Conservation (phyloP, 2,888 invertebrate genomes). For the Tetanocera ferruginea region DNA sequence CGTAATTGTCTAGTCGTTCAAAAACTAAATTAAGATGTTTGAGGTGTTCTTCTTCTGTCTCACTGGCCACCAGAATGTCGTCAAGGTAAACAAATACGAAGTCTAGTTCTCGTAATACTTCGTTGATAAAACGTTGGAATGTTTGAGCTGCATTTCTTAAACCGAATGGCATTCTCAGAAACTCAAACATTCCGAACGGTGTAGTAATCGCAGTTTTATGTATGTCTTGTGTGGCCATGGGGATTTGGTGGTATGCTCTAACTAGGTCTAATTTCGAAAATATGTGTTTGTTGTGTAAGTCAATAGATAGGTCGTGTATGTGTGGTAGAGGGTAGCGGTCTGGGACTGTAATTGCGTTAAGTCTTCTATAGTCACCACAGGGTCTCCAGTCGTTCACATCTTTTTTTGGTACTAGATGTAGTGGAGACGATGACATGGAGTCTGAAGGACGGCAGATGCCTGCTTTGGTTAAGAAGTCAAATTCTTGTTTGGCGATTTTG, state of each 20-base stretch:
- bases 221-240: slow-evolving; percentile 32
- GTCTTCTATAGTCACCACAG: slow-evolving; percentile 17
- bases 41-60: neutral
- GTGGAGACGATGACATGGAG: neutral
- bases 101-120: slow-evolving; percentile 17
- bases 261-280: slow-evolving; percentile 33
- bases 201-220: slow-evolving; percentile 29
- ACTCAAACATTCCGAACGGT: slow-evolving; percentile 25
- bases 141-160: slow-evolving; percentile 38
- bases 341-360: too few species aligned
- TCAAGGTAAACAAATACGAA: slow-evolving; percentile 34
- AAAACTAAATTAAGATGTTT: neutral
- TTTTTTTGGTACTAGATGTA: slow-evolving; percentile 19
- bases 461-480: neutral
- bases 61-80: slow-evolving; percentile 18
- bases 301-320: too few species aligned
- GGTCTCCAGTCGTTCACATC: slow-evolving; percentile 1
- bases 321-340: too few species aligned
- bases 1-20: neutral
- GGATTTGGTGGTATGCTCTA: slow-evolving; percentile 35
- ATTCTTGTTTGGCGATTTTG: too few species aligned
- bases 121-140: slow-evolving; percentile 35
- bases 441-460: slow-evolving; percentile 14
- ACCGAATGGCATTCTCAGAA: slow-evolving; percentile 29
- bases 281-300: too few species aligned